phyloP scores from a whole-genome alignment of 2,888 invertebrate genomes.

The Shargacucullia verbasci region DNA sequence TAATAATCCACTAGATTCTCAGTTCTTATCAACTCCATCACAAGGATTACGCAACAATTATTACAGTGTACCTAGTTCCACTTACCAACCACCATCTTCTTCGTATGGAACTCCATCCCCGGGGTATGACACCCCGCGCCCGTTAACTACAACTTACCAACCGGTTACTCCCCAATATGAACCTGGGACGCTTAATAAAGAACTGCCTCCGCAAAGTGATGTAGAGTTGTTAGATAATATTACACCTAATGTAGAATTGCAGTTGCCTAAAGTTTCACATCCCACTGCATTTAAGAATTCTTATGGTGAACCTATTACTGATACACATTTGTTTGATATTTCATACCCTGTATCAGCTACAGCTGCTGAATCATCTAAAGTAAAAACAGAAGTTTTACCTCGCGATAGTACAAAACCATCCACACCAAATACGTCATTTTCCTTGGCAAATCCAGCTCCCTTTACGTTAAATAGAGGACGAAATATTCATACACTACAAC shows the following conservation, averaged over 20 bases:
- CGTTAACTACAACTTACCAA: conserved; percentile 64
- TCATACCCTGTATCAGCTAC: conserved; percentile 78
- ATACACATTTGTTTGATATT: conserved; percentile 72
- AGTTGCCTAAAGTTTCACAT: conserved; percentile 77
- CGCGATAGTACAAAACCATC: conserved; percentile 60
- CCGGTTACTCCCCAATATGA: conserved; percentile 67
- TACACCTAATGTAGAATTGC: conserved; percentile 66
- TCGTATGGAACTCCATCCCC: conserved; percentile 59
- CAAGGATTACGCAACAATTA: conserved; percentile 52
- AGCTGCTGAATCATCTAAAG: conserved; percentile 80
- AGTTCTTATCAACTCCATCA: conserved; percentile 56
- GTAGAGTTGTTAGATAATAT: conserved; percentile 67
- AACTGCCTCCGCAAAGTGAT: conserved; percentile 68
- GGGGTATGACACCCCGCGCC: conserved; percentile 59
- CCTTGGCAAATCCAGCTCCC: conserved; percentile 81
- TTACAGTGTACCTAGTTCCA: conserved; percentile 62
- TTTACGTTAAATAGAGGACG: conserved; percentile 82
- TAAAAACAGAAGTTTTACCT: conserved; percentile 79
- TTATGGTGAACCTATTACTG: conserved; percentile 81
- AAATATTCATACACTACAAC: conserved; percentile 86
- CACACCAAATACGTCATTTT: conserved; percentile 73
- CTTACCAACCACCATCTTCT: conserved; percentile 63
- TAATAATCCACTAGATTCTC: conserved; percentile 34
- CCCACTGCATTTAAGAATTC: conserved; percentile 82
- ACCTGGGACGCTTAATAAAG: conserved; percentile 68